Percentiles rank a stretch among this genome's conserved stretches.
phyloP scores from a whole-genome alignment of 2,113 vertebrate genomes.

The Anguilla rostrata region DNA sequence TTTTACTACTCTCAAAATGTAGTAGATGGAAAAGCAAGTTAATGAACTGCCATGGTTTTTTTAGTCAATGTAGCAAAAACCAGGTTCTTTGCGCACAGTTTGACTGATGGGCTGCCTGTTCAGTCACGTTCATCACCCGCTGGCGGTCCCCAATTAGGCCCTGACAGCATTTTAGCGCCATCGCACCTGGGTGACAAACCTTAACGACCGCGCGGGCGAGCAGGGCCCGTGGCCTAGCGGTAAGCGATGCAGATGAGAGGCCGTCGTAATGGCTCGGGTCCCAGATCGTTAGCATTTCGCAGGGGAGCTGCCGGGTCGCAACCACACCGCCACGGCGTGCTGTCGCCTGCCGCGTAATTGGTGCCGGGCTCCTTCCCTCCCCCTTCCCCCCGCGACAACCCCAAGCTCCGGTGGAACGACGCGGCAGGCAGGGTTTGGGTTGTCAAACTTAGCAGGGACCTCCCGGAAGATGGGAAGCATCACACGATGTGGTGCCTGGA shows the following conservation, averaged over 20 bases:
- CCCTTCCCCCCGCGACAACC: neutral
- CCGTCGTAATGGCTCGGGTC: neutral
- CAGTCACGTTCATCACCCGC: neutral
- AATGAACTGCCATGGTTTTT: neutral
- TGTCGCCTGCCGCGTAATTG: neutral
- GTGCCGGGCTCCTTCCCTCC: slow-evolving; percentile 9
- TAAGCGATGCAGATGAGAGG: neutral
- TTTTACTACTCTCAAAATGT: neutral
- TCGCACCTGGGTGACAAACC: neutral
- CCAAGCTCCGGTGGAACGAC: too few species aligned
- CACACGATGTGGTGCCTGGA: slow-evolving; percentile 30
- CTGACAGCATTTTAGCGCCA: neutral
- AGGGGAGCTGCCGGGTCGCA: neutral
- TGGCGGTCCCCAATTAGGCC: neutral
- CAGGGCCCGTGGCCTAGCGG: neutral
- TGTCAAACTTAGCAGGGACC: slow-evolving; percentile 36
- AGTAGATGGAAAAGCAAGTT: neutral
- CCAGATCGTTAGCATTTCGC: neutral
- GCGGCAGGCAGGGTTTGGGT: slow-evolving; percentile 28
- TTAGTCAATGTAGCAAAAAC: neutral
- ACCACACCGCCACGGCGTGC: neutral
- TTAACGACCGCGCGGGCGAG: neutral
- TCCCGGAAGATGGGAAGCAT: slow-evolving; percentile 36
- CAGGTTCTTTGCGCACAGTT: neutral
- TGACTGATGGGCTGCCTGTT: neutral